Conservation (phyloP, 1,140 invertebrate genomes). For the Eumaeus atala region DNA sequence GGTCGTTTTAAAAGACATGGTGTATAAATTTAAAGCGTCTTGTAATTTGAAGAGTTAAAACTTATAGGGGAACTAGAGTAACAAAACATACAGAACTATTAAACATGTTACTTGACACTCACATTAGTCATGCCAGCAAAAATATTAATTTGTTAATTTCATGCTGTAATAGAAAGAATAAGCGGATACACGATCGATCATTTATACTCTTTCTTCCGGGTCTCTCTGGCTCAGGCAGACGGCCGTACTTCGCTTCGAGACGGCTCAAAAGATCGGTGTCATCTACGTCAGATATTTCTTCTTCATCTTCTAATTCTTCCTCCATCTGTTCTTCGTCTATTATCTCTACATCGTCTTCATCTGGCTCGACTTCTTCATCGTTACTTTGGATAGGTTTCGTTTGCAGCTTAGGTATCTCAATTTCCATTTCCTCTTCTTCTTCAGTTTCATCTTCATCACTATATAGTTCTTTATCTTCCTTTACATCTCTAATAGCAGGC, state of each 20-base stretch:
- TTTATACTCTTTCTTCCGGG: slow-evolving; percentile 72
- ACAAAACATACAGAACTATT: neutral
- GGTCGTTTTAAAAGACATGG: neutral
- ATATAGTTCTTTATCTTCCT: slow-evolving; percentile 45
- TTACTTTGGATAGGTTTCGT: slow-evolving; percentile 15
- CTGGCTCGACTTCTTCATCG: slow-evolving; percentile 29
- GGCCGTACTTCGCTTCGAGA: slow-evolving; percentile 82
- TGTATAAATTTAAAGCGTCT: too few species aligned
- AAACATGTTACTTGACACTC: slow-evolving; percentile 32
- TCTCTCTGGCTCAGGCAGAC: slow-evolving; percentile 74
- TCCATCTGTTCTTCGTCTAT: slow-evolving; percentile 70
- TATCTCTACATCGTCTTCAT: slow-evolving; percentile 71
- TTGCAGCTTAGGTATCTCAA: slow-evolving; percentile 14
- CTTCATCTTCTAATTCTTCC: slow-evolving; percentile 69
- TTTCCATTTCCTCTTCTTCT: slow-evolving; percentile 47
- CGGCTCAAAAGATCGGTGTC: slow-evolving; percentile 80
- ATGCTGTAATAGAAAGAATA: slow-evolving; percentile 40
- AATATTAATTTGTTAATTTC: slow-evolving; percentile 43
- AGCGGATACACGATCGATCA: slow-evolving; percentile 39
- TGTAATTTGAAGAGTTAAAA: too few species aligned
- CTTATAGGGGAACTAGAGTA: slow-evolving; percentile 3
- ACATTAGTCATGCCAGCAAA: slow-evolving; percentile 58
- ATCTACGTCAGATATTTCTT: slow-evolving; percentile 77
- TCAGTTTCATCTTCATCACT: slow-evolving; percentile 51
- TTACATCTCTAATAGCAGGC: slow-evolving; percentile 3